These are phyloP conservation scores for Campylomormyrus numenius DNA, from an alignment of 2,113 vertebrate genomes.

Conservation along the genomic window DNA sequence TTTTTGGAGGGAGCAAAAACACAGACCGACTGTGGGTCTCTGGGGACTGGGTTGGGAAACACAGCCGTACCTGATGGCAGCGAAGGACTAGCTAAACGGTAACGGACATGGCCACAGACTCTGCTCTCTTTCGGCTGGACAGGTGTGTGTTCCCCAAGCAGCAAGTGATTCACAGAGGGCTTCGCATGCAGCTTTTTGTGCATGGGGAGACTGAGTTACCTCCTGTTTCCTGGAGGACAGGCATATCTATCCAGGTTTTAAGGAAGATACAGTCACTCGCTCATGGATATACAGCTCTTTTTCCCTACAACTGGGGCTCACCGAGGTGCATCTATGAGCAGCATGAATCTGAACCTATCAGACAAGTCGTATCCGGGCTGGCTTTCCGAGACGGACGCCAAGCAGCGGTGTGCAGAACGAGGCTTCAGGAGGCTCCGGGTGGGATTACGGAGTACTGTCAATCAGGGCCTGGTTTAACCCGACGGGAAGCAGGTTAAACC, in stretches of 20 bases:
- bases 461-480: neutral
- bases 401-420: neutral
- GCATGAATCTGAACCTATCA: neutral
- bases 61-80: neutral
- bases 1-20: neutral
- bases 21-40: too few relatives aligned
- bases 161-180: too few relatives aligned
- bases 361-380: neutral
- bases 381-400: neutral
- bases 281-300: neutral
- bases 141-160: neutral
- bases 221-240: neutral
- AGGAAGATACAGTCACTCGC: neutral
- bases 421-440: neutral
- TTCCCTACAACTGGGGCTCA: neutral
- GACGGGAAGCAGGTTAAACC: neutral
- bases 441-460: neutral
- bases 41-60: neutral
- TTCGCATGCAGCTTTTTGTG: neutral
- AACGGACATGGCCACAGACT: neutral
- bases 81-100: neutral
- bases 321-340: neutral
- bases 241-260: neutral
- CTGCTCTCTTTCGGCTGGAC: neutral
- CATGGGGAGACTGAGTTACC: neutral